A percentile compares a stretch with the other conserved stretches of the same genome.
Conservation (phyloP, 2,888 invertebrate genomes). For the Epinotia nisella region DNA sequence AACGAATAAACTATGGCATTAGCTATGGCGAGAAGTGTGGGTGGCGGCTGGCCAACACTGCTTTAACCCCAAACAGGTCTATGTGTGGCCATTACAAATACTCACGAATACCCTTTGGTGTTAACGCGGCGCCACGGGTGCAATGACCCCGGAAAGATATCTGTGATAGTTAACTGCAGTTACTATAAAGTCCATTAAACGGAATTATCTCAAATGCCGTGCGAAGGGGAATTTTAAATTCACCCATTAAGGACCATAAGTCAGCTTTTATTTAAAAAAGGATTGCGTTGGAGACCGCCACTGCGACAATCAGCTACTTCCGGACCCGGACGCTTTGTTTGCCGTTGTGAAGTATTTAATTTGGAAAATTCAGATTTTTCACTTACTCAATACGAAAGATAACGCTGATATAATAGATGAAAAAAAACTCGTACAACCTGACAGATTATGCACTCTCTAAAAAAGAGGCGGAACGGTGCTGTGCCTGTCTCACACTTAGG, state of each 20-base stretch:
- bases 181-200: slow-evolving; percentile 47
- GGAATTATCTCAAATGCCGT: slow-evolving; percentile 37
- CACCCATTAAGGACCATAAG: slow-evolving; percentile 20
- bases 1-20: slow-evolving; percentile 55
- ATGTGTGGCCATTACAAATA: not conserved
- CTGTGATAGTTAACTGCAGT: slow-evolving; percentile 53
- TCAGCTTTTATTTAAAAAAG: slow-evolving; percentile 19
- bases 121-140: slow-evolving; percentile 50
- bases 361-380: not conserved
- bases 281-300: slow-evolving; percentile 2
- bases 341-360: not conserved
- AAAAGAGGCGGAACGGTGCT: not conserved
- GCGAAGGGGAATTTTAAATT: slow-evolving; percentile 35
- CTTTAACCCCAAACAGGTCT: not conserved
- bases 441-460: not conserved
- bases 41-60: slow-evolving; percentile 53
- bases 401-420: not conserved
- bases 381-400: not conserved
- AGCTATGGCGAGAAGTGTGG: slow-evolving; percentile 63
- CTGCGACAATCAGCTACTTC: slow-evolving; percentile 1
- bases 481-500: not conserved
- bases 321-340: not conserved
- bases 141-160: slow-evolving; percentile 68
- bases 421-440: not conserved
- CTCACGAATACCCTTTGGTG: not conserved